Conservation (phyloP, 2,797 vertebrate species). For the Garrulus glandarius region DNA sequence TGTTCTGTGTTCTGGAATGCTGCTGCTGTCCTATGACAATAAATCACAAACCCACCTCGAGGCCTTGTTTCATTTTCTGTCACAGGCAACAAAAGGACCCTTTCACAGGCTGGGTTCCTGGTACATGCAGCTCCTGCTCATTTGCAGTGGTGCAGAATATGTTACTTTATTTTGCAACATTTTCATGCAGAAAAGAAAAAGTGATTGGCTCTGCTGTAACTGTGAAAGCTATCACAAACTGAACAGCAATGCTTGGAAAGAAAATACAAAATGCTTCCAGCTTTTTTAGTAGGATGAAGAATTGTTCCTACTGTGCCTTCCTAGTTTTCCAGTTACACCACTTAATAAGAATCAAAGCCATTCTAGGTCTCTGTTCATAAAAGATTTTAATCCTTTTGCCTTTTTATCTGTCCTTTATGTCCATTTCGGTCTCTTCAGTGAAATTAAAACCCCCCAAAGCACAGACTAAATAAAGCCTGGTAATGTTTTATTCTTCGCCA, state of each 20-base stretch:
- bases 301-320: background rate
- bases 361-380: background rate
- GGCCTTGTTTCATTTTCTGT: background rate
- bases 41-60: background rate
- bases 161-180: fast-evolving
- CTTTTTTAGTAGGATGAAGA: background rate
- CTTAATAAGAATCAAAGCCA: background rate
- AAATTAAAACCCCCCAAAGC: background rate
- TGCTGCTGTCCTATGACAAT: background rate
- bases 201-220: fast-evolving
- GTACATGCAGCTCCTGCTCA: background rate
- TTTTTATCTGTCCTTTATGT: background rate
- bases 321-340: background rate
- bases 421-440: background rate
- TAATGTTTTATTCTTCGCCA: background rate
- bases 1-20: background rate
- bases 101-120: background rate
- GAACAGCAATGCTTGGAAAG: background rate
- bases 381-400: background rate
- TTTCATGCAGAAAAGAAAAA: background rate
- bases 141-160: background rate
- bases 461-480: background rate
- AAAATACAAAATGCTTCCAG: background rate
- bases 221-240: background rate
- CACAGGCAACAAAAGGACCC: fast-evolving